Conservation (phyloP, 1,140 invertebrate genomes). For the Dermatophagoides farinae region DNA sequence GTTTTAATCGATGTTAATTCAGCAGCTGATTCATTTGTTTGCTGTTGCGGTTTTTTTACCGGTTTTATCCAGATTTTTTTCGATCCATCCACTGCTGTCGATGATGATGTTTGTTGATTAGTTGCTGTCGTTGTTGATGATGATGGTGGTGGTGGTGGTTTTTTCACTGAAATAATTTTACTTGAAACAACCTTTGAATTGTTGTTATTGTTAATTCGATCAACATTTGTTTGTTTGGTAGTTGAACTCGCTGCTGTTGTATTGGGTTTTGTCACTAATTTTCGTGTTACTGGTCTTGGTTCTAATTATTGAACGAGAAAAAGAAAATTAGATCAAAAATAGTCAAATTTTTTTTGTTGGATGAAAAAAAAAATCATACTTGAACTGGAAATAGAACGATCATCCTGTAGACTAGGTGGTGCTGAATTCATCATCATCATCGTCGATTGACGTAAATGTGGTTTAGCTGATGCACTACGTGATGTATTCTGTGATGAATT, state of each 20-base stretch:
- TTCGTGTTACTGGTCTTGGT: constrained; percentile 1
- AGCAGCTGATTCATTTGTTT: background rate
- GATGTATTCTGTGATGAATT: background rate
- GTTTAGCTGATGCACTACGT: background rate
- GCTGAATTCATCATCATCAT: background rate
- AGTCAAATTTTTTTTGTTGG: background rate
- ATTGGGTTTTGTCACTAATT: background rate
- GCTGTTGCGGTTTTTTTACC: background rate
- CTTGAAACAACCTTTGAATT: background rate
- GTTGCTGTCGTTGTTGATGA: background rate
- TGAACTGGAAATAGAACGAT: background rate
- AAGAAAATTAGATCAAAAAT: background rate
- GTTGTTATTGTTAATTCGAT: no score
- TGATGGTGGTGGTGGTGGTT: background rate
- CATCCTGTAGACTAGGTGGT: constrained; percentile 2
- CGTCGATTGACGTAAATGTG: background rate
- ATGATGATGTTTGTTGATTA: background rate
- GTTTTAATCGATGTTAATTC: background rate
- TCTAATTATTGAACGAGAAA: background rate
- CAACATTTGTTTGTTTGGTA: background rate
- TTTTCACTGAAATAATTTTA: background rate
- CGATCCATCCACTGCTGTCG: background rate
- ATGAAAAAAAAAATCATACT: background rate
- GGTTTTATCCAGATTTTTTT: constrained; percentile 13
- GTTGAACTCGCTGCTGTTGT: background rate